Evolutionary conservation across 2,888 invertebrate genomes (phyloP), one percentile per base, ranked within the genome.

Genomic region (Drosophila nr. fundita): DNA sequence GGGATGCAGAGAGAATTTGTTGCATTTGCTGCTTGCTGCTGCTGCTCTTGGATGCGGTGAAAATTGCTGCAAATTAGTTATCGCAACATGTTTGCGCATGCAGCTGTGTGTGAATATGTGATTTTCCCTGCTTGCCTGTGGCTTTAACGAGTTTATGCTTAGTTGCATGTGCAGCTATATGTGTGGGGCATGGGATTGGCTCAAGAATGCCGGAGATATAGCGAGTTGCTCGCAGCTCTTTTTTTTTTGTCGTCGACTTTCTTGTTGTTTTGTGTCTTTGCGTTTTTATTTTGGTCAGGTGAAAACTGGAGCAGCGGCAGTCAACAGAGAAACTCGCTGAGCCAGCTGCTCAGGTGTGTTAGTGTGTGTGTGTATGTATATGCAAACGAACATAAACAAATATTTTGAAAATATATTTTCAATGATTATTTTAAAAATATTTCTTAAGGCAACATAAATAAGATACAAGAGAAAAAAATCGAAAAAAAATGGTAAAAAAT

Each of bases 1-100:
- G 68, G 30, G 48, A 15, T 59, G 73, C 59, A 52, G 65, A 66
- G 66, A 63, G 63, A 57, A 54, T 74, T 63, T 76, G 32, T 62
- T 53, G 54, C 30, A 54, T 49, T 30, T 65, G 48, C 38, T 54
- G 82, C 50, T 71, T 65, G 48, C 34, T 58, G 82, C 50, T 73
- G 50, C 34, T 61, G 82, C 50, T 71, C 62, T 65, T 62, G 38
- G 54, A 48, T 73, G 68, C 73, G 79, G 84, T 87, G 87, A 83
- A 84, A 85, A 85, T 84, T 82, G 85, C 62, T 59, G 85, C 68
- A 84, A 85, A 85, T 85, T 85, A 84, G 85, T 62, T 85, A 77
- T 73, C 71, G 70, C 67, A 80, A 67, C 73, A 66, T 52, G 45
- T 65, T 71, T 42, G 30, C 45, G 29, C 68, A 38, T 49, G 10